Base-by-base conservation (phyloP, 2,113 vertebrate genomes). In the Platysteira castanea region DNA sequence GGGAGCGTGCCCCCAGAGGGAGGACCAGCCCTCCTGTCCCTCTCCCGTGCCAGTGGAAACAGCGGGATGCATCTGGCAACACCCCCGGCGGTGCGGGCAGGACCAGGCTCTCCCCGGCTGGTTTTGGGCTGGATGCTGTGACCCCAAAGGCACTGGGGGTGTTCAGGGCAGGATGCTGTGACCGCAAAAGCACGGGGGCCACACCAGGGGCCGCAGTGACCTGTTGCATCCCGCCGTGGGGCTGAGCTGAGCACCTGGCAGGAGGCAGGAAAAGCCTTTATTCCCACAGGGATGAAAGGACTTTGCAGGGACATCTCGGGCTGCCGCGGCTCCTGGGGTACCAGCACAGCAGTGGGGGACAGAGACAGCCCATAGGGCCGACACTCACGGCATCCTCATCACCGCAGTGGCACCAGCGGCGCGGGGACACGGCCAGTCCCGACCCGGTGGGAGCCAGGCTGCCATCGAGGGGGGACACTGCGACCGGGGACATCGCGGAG, bases 401-500 rank as follows among this genome's bases (percentile, higher is more conserved):
- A 1, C 44, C 44, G 18, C 68, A 6, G 44, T 2, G 73, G 4
- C 76, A 15, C 54, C 18, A 7, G 52, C 41, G 8, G 49, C 16
- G 5, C 3, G 37, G 54, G 35, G 54, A n/a, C 7, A 18, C 37
- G 6, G 33, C 18, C 30, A 2, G 39, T 4, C 21, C 54, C 7
- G 9, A 5, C 10, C 22, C 3, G 18, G 20, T 6, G 6, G 46
- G 26, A 28, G 27, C 64, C 52, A 1, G 41, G 47, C 15, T 44
- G 37, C 19, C 24, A 8, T 7, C 4, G 27, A 3, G 4, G 15
- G 15, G 13, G 39, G n/a, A 50, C 23, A 11, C 46, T 0, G 54
- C 10, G 1, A 0, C 24, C 19, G 4, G 11, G 24, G 46, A 3
- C 67, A 10, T 0, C 19, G 1, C 6, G 31, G 9, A 4, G 65